These are phyloP conservation scores for Magallana nippona DNA, from an alignment of 2,888 invertebrate species.

Conservation along the genomic window DNA sequence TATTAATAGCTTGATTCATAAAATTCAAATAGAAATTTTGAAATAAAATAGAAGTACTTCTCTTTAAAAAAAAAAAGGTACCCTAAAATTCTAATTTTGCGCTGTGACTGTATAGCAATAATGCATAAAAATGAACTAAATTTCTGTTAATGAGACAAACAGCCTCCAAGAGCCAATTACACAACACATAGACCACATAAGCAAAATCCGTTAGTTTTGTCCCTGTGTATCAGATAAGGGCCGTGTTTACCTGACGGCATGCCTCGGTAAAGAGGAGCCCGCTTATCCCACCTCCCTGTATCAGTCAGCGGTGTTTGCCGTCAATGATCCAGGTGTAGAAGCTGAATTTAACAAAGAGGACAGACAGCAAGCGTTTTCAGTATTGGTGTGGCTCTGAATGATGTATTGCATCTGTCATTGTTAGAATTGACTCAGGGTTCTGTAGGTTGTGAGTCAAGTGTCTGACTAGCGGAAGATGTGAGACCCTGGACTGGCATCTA, in stretches of 20 bases:
- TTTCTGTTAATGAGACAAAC: no score
- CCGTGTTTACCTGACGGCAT: neutral
- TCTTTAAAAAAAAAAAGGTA: no score
- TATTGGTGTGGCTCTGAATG: neutral
- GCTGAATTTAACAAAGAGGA: neutral
- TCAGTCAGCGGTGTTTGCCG: neutral
- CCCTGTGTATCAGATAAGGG: slow-evolving; percentile 7
- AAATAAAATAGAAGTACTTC: no score
- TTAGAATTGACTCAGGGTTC: neutral
- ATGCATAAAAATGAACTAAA: no score
- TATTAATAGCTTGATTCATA: no score
- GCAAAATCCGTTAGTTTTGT: no score
- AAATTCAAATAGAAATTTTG: no score
- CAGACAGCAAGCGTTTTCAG: neutral
- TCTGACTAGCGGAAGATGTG: neutral
- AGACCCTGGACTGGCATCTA: neutral
- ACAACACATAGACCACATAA: no score
- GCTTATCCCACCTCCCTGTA: neutral
- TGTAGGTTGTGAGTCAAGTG: slow-evolving; percentile 23
- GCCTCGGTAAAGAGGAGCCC: slow-evolving; percentile 10
- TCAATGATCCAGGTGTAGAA: neutral
- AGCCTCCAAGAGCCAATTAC: no score
- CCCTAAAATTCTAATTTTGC: no score
- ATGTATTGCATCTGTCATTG: neutral
- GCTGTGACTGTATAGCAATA: no score